A percentile compares a stretch with the other conserved stretches of the same genome.
These are phyloP conservation scores for Eupsittula cactorum DNA, from an alignment of 2,113 vertebrate species.

Conservation along the genomic window DNA sequence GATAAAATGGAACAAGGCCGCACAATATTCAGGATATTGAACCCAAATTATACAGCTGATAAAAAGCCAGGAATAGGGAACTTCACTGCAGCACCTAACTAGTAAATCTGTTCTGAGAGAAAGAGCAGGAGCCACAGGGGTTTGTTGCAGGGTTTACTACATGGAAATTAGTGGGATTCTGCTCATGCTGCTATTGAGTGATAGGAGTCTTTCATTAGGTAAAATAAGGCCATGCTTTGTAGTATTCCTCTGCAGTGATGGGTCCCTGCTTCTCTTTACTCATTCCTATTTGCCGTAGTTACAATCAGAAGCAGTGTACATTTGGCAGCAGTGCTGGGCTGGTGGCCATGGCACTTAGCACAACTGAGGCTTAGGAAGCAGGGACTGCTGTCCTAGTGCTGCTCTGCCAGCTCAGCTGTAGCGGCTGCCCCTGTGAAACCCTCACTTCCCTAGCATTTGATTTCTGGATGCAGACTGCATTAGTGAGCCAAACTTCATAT, in stretches of 20 bases:
- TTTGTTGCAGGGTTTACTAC: neutral
- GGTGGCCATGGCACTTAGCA: conserved; percentile 19
- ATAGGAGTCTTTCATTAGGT: conserved; percentile 16
- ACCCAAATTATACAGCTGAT: neutral
- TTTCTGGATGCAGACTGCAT: neutral
- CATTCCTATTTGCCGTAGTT: neutral
- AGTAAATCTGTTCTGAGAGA: neutral
- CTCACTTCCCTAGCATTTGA: neutral
- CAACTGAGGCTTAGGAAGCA: conserved; percentile 8
- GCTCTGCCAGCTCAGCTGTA: conserved; percentile 42
- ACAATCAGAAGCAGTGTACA: neutral
- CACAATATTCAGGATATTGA: neutral
- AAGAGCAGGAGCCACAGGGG: neutral
- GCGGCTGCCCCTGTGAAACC: neutral
- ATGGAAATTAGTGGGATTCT: neutral
- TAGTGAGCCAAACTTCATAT: fast-evolving
- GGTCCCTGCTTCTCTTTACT: conserved; percentile 19
- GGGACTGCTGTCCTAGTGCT: neutral
- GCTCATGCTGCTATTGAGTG: neutral
- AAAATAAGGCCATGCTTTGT: neutral
- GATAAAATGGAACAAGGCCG: neutral
- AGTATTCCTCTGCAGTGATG: conserved; percentile 6
- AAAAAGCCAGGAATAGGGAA: neutral
- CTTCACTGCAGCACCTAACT: neutral
- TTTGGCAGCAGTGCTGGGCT: conserved; percentile 41